A percentile compares a stretch with the other conserved stretches of the same genome.
phyloP scores from a whole-genome alignment of 2,888 invertebrate species.

The Dusona sp. region DNA sequence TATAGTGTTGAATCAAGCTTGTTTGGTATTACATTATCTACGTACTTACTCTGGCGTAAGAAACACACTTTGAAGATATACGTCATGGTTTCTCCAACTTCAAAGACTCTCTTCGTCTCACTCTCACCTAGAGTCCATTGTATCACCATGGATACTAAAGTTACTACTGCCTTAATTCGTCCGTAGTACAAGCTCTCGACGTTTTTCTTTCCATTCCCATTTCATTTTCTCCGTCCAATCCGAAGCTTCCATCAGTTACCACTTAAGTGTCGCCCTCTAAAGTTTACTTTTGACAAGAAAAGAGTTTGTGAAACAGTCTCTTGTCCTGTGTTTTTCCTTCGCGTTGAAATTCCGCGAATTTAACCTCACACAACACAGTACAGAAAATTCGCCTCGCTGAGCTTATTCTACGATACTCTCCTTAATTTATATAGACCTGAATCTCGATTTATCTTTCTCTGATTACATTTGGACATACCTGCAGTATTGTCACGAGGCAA shows the following conservation, averaged over 20 bases:
- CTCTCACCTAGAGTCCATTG: not conserved
- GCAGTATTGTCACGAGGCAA: not conserved
- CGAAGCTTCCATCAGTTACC: not conserved
- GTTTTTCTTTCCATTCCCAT: not conserved
- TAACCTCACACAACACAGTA: no score
- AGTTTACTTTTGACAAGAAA: not conserved
- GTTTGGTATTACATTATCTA: conserved; percentile 10
- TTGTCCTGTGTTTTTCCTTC: not conserved
- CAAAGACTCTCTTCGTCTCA: not conserved
- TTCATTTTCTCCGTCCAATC: not conserved
- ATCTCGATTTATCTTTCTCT: conserved; percentile 63
- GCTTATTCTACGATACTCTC: conserved; percentile 67
- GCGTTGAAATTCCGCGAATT: not conserved
- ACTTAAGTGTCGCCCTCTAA: not conserved
- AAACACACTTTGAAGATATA: not conserved
- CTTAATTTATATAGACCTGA: conserved; percentile 78
- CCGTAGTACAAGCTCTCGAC: not conserved
- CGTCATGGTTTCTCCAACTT: not conserved
- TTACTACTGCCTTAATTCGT: not conserved
- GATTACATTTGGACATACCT: not conserved
- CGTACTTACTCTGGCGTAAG: not conserved
- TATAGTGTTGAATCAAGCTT: not conserved
- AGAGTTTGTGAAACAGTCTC: not conserved
- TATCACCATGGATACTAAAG: not conserved
- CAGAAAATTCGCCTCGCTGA: conserved; percentile 17